Base-by-base conservation (phyloP, 1,140 invertebrate genomes). In the Drosophila eugracilis region DNA sequence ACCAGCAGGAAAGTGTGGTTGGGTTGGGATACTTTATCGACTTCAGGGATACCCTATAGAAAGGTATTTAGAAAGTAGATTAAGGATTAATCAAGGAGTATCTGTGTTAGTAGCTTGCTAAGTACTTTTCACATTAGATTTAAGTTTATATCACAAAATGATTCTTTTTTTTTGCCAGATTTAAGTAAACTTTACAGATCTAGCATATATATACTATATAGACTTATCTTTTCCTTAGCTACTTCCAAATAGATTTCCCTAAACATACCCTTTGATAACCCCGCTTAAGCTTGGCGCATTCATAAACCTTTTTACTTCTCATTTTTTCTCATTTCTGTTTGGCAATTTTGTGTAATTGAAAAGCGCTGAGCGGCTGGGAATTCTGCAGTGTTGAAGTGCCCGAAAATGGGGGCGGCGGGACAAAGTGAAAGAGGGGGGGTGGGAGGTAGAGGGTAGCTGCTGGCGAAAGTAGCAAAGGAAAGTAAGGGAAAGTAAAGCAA, bases 291-390 rank as follows among this genome's bases (percentile, higher is more conserved):
- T 49, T 47, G 47, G 55, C 34, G 45, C 44, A 44, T 60, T 50
- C 57, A 76, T 71, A 63, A 77, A 69, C 70, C 34, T 74, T 63
- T 57, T 60, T 60, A n/a, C 19, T 49, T 17, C 10, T 47, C 32
- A 48, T 62, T 59, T 44, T 76, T 36, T 36, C 4, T 26, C 7
- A 4, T 26, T 26, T 26, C 7, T 32, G 72, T 53, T 41, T 5
- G 53, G 60, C 50, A 39, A 65, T 66, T 66, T 36, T 32, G 39
- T 74, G 70, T 83, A 81, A 83, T 78, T 81, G 78, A 74, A 81
- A 83, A 73, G 60, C 57, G 49, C 54, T 52, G 66, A 77, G 55
- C 48, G 53, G 32, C 39, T 48, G 34, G 28, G 12, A 57, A 71
- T 19, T 19, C 67, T 50, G 67, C 39, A 63, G n/a, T 74, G 55